Conservation (phyloP, 2,797 vertebrate genomes). For the Propithecus perrieri region DNA sequence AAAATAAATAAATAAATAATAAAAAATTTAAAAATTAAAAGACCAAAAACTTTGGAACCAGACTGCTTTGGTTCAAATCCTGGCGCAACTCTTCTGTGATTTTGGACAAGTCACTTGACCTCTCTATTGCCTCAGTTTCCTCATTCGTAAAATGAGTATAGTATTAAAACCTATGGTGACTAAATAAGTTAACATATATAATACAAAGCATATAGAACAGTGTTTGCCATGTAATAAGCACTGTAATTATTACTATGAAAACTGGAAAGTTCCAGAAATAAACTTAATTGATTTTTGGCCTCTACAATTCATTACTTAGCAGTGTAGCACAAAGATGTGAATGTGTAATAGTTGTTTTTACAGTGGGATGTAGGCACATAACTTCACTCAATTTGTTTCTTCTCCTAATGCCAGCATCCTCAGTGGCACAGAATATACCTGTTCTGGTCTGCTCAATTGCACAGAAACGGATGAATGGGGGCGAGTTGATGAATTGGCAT, state of each 20-base stretch:
- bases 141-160: background rate
- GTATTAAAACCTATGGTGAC: background rate
- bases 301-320: background rate
- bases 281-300: background rate
- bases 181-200: background rate
- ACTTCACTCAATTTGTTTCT: conserved; percentile 41
- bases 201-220: background rate
- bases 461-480: background rate
- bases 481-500: background rate
- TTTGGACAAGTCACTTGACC: background rate
- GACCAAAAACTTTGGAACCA: background rate
- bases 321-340: background rate
- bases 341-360: conserved; percentile 28
- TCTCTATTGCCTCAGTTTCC: background rate
- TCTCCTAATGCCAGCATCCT: background rate
- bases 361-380: background rate
- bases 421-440: background rate
- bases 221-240: background rate
- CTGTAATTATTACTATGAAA: background rate
- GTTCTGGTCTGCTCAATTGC: background rate
- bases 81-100: background rate
- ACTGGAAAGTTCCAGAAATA: background rate
- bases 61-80: background rate
- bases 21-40: background rate
- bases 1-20: background rate